These are phyloP conservation scores for Melanotaenia duboulayi DNA, from an alignment of 2,113 vertebrate genomes.

Conservation along the genomic window DNA sequence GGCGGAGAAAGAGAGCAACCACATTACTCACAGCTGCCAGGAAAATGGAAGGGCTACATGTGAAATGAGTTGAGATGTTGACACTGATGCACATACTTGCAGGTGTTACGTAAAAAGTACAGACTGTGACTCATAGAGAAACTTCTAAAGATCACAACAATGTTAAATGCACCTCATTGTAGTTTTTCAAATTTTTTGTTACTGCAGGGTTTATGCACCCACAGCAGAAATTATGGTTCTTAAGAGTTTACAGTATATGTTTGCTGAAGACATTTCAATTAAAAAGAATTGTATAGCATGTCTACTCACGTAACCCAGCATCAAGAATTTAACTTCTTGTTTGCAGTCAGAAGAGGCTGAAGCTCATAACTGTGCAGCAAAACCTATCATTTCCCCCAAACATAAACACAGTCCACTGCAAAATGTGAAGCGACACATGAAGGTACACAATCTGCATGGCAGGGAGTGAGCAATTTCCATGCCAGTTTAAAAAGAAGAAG, in stretches of 20 bases:
- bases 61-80: background rate
- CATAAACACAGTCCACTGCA: conserved; percentile 32
- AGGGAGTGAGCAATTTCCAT: background rate
- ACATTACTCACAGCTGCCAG: conserved; percentile 54
- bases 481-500: conserved; percentile 39
- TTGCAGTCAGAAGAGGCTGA: conserved; percentile 30
- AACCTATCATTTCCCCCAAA: conserved; percentile 53
- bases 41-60: conserved; percentile 30
- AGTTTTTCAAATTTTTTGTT: background rate
- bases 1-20: conserved; percentile 19
- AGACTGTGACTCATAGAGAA: background rate
- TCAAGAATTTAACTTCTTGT: conserved; percentile 7
- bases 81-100: conserved; percentile 7
- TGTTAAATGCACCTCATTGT: conserved; percentile 3
- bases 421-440: conserved; percentile 17
- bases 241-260: background rate
- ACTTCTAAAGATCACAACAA: background rate
- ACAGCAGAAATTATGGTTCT: background rate
- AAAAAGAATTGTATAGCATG: background rate
- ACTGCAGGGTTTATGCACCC: background rate
- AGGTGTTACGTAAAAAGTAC: background rate
- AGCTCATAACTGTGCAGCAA: background rate
- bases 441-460: background rate
- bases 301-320: conserved; percentile 8
- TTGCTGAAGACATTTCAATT: conserved; percentile 20